Evolutionary conservation across 2,888 invertebrate species (phyloP).

Genomic region (Acronicta psi): DNA sequence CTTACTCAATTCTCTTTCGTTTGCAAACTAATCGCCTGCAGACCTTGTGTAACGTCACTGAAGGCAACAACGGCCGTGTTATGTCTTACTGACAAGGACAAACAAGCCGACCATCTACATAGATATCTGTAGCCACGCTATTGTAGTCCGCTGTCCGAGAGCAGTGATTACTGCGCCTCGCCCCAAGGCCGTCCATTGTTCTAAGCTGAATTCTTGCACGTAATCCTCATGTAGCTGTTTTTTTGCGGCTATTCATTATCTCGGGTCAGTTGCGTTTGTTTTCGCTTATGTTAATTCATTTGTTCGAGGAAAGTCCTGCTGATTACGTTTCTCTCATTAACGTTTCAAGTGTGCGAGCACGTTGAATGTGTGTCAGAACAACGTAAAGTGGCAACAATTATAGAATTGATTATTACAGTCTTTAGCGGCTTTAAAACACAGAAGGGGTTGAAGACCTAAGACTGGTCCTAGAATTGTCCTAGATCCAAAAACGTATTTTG

Average conservation of each 20-base stretch:
- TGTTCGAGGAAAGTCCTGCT: constrained; percentile 9
- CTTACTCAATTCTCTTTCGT: constrained; percentile 51
- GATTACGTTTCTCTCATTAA: neutral
- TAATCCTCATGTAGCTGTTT: constrained; percentile 71
- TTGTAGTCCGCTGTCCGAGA: constrained; percentile 60
- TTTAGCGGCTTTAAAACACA: neutral
- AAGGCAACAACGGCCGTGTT: constrained; percentile 50
- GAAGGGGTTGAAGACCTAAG: too few species aligned
- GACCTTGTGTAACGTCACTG: constrained; percentile 37
- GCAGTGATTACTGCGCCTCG: constrained; percentile 80
- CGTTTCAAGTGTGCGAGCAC: neutral
- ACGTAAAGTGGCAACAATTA: neutral
- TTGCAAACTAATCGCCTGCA: constrained; percentile 43
- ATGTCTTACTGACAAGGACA: constrained; percentile 60
- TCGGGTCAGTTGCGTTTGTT: constrained; percentile 43
- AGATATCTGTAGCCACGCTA: constrained; percentile 49
- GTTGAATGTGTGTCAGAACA: neutral
- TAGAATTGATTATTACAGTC: neutral
- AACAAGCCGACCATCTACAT: constrained; percentile 53
- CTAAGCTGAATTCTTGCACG: constrained; percentile 83
- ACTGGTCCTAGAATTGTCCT: too few species aligned
- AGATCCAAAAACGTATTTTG: constrained; percentile 2
- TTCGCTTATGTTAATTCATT: constrained; percentile 50
- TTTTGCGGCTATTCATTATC: constrained; percentile 58
- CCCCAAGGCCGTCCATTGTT: constrained; percentile 86